Conservation (phyloP, 1,140 invertebrate species). For the Drosophila pseudoananassae region DNA sequence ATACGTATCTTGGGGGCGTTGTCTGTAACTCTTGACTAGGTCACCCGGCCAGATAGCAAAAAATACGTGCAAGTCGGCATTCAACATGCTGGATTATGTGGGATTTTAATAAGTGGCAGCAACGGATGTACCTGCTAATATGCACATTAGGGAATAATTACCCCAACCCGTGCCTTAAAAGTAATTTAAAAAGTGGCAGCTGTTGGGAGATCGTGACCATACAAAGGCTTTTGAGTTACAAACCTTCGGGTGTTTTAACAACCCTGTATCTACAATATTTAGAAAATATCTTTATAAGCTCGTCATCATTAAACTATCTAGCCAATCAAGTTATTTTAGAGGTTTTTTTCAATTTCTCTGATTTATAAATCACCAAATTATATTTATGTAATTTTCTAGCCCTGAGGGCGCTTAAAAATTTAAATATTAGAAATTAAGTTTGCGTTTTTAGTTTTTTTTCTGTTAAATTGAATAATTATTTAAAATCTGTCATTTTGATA, state of each 20-base stretch:
- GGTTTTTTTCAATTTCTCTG: background rate
- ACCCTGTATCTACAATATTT: background rate
- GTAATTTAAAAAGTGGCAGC: conserved; percentile 4
- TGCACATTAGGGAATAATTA: conserved; percentile 97
- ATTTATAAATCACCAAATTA: background rate
- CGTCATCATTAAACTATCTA: background rate
- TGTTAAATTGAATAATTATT: conserved; percentile 4
- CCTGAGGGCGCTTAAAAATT: background rate
- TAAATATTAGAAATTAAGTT: background rate
- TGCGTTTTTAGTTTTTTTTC: too few species aligned
- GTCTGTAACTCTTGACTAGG: conserved; percentile 8
- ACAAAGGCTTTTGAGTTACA: conserved; percentile 24
- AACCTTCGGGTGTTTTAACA: background rate
- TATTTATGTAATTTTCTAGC: background rate
- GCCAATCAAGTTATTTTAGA: background rate
- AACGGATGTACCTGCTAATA: conserved; percentile 90
- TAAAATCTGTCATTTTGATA: background rate
- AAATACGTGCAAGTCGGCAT: conserved; percentile 35
- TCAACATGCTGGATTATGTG: conserved; percentile 14
- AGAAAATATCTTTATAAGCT: background rate
- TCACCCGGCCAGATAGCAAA: conserved; percentile 5
- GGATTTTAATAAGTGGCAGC: conserved; percentile 5
- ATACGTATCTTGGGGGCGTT: conserved; percentile 34
- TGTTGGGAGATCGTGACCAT: conserved; percentile 31
- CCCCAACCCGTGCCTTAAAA: conserved; percentile 5